phyloP scores from a whole-genome alignment of 1,140 invertebrate species.

The Homarus americanus region DNA sequence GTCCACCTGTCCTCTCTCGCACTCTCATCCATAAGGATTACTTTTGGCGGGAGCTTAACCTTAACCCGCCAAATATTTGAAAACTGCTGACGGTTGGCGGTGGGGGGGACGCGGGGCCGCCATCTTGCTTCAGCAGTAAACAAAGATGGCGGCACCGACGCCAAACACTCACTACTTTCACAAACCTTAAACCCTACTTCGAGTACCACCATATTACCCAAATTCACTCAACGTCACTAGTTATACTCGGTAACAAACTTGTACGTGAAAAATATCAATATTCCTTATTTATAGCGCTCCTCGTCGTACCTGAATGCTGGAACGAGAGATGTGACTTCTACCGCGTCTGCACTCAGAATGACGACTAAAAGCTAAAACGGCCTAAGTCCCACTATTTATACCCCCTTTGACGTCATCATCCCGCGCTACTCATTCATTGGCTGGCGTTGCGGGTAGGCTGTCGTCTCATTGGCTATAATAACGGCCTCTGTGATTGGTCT shows the following conservation, averaged over 20 bases:
- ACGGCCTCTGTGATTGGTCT: slow-evolving; percentile 50
- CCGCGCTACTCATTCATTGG: slow-evolving; percentile 6
- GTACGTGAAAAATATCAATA: background rate
- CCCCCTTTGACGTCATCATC: slow-evolving; percentile 44
- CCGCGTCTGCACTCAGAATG: slow-evolving; percentile 30
- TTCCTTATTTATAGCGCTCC: too few species aligned
- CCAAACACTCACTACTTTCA: slow-evolving; percentile 42
- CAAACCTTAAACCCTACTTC: background rate
- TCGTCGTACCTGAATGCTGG: slow-evolving; percentile 38
- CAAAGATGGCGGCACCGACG: slow-evolving; percentile 38
- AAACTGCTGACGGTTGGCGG: background rate
- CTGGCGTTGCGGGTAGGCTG: background rate
- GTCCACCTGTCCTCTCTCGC: too few species aligned
- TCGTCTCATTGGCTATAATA: slow-evolving; percentile 58
- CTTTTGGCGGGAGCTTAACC: background rate
- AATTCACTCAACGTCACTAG: too few species aligned
- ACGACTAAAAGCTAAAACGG: slow-evolving; percentile 68
- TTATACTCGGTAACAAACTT: too few species aligned
- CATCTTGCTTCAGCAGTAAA: slow-evolving; percentile 43
- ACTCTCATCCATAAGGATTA: too few species aligned
- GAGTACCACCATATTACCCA: too few species aligned
- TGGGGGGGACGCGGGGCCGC: slow-evolving; percentile 19
- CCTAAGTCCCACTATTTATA: slow-evolving; percentile 67
- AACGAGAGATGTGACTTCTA: background rate
- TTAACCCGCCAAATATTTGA: slow-evolving; percentile 6